These are phyloP conservation scores for Psilopsiagon aurifrons DNA, from an alignment of 2,113 vertebrate species.

Conservation along the genomic window DNA sequence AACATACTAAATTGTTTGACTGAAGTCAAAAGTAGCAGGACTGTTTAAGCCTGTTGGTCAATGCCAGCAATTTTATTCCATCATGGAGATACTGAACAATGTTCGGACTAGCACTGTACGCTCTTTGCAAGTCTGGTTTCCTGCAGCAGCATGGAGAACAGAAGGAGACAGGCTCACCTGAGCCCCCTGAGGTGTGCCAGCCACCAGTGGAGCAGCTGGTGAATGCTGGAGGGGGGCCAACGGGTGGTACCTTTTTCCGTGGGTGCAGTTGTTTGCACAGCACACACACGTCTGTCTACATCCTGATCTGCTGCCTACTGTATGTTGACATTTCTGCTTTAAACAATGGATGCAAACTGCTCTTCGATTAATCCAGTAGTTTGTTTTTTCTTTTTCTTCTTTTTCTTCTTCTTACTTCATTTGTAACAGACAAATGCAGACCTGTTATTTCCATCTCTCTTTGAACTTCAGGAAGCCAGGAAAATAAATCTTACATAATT, in stretches of 20 bases:
- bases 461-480: neutral
- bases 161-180: neutral
- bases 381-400: neutral
- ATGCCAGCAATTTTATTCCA: rapidly evolving
- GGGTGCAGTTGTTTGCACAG: conserved; percentile 36
- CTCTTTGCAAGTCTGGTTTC: neutral
- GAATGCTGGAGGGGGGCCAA: neutral
- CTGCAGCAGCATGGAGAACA: neutral
- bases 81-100: neutral
- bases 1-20: neutral
- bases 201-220: neutral
- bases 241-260: neutral
- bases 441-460: neutral
- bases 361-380: neutral
- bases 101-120: neutral
- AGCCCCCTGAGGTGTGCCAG: neutral
- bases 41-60: neutral
- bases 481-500: conserved; percentile 37
- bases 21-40: neutral
- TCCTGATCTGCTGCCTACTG: conserved; percentile 12
- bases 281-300: neutral
- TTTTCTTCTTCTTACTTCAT: neutral
- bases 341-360: neutral
- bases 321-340: conserved; percentile 42
- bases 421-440: conserved; percentile 4